Conservation (phyloP, 2,888 invertebrate species). For the Steromphala cineraria region DNA sequence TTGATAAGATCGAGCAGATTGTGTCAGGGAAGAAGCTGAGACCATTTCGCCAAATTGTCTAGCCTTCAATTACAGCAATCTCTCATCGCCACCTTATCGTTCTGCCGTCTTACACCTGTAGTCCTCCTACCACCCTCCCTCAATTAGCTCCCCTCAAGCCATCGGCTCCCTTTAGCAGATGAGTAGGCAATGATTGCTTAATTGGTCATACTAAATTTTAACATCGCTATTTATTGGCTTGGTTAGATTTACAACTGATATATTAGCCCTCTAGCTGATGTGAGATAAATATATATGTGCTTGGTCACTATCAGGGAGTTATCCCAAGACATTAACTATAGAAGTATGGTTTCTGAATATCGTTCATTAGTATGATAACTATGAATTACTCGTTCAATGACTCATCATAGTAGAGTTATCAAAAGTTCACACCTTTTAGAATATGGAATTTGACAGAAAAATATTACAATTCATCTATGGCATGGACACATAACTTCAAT, state of each 20-base stretch:
- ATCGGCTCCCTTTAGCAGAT: not conserved
- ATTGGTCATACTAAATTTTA: conserved; percentile 13
- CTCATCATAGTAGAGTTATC: too few relatives aligned
- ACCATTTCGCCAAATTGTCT: conserved; percentile 18
- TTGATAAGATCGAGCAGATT: not conserved
- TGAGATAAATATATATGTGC: not conserved
- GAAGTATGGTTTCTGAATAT: not conserved
- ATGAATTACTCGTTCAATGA: too few relatives aligned
- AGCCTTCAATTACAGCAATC: conserved; percentile 12
- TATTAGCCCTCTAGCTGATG: conserved; percentile 3
- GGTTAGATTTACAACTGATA: conserved; percentile 1
- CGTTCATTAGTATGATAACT: too few relatives aligned
- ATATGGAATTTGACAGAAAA: too few relatives aligned
- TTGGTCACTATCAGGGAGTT: not conserved
- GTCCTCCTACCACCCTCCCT: not conserved
- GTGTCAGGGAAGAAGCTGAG: not conserved
- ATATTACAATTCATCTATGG: too few relatives aligned
- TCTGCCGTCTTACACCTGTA: not conserved
- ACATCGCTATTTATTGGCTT: not conserved
- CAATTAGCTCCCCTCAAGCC: conserved; percentile 4
- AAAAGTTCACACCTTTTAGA: too few relatives aligned
- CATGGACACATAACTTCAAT: too few relatives aligned
- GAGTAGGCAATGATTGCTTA: not conserved
- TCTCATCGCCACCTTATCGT: conserved; percentile 1
- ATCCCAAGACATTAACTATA: not conserved